These are phyloP conservation scores for Leptothorax acervorum DNA, from an alignment of 2,888 invertebrate species.

Conservation along the genomic window DNA sequence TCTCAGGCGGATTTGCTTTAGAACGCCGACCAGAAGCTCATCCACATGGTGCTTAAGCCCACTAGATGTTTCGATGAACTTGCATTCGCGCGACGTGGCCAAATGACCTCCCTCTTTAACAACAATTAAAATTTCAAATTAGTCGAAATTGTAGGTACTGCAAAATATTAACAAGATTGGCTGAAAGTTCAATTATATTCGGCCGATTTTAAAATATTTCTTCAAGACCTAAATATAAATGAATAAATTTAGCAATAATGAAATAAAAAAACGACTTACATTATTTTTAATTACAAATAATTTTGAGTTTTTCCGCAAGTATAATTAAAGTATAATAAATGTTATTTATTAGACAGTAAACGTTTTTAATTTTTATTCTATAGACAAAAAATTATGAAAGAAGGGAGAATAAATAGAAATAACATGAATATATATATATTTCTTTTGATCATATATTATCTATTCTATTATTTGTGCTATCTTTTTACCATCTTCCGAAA, in stretches of 20 bases:
- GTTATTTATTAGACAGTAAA: neutral
- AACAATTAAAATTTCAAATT: constrained; percentile 21
- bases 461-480: neutral
- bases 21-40: constrained; percentile 96
- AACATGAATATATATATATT: neutral
- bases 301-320: neutral
- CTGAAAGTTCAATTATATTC: neutral
- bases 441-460: neutral
- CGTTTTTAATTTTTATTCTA: neutral
- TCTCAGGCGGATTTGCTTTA: constrained; percentile 92
- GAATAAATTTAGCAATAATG: neutral
- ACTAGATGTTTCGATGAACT: constrained; percentile 98
- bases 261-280: neutral
- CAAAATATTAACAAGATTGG: neutral
- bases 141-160: neutral
- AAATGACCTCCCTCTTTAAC: constrained; percentile 95
- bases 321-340: neutral
- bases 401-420: neutral
- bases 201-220: neutral
- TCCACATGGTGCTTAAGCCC: constrained; percentile 99
- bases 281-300: neutral
- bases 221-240: neutral
- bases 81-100: constrained; percentile 95
- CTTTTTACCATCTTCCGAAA: constrained; percentile 91
- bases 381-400: neutral